phyloP scores from a whole-genome alignment of 2,888 invertebrate species.

The Autographa pulchrina region DNA sequence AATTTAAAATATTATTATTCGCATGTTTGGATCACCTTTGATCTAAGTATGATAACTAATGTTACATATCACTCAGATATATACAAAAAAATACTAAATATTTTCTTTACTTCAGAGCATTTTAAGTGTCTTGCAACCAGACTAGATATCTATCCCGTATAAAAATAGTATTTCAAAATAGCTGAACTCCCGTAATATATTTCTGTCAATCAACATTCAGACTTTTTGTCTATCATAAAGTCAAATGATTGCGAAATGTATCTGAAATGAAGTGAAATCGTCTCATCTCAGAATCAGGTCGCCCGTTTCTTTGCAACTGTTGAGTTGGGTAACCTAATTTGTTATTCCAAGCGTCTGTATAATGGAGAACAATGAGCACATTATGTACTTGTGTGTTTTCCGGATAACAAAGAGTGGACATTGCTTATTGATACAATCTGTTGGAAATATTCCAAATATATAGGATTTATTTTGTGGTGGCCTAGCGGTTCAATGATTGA shows the following conservation, averaged over 20 bases:
- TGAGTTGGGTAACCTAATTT: conserved; percentile 73
- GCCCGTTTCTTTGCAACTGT: conserved; percentile 71
- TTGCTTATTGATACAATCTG: conserved; percentile 19
- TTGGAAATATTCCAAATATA: too few species aligned
- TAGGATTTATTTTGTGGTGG: too few species aligned
- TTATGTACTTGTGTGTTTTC: conserved; percentile 43
- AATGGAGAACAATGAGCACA: conserved; percentile 61
- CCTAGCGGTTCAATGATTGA: too few species aligned
- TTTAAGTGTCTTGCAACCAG: neutral
- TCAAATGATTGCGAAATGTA: conserved; percentile 69
- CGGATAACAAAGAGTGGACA: conserved; percentile 11
- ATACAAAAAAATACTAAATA: too few species aligned
- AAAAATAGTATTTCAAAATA: conserved; percentile 14
- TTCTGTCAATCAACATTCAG: conserved; percentile 43
- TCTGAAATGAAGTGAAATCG: conserved; percentile 66
- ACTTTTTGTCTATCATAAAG: conserved; percentile 44
- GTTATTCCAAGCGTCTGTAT: conserved; percentile 73
- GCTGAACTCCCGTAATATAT: conserved; percentile 35
- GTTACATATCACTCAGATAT: too few species aligned
- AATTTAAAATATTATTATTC: neutral
- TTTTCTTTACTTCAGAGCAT: neutral
- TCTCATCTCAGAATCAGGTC: conserved; percentile 76
- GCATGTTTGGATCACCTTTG: neutral
- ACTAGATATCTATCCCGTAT: neutral
- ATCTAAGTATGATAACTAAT: neutral